A percentile compares a stretch with the other conserved stretches of the same genome.
These are phyloP conservation scores for Anabas testudineus DNA, from an alignment of 2,797 vertebrate species.

Conservation along the genomic window DNA sequence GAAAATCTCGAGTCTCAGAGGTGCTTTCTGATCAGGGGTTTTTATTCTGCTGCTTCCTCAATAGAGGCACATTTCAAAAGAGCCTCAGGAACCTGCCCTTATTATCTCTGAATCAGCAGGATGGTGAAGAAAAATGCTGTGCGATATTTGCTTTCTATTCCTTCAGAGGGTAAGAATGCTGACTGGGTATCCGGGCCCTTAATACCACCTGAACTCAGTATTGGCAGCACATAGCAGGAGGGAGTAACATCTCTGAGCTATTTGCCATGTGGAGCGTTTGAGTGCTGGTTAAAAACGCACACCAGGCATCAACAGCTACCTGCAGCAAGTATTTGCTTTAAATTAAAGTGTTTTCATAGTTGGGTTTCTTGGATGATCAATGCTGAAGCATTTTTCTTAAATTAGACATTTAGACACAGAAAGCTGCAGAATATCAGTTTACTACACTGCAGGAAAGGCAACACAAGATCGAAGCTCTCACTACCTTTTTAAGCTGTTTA, in stretches of 20 bases:
- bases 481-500: no score
- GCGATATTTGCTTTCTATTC: conserved; percentile 49
- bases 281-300: conserved; percentile 1
- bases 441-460: background rate
- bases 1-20: background rate
- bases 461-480: background rate
- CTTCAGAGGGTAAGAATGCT: conserved; percentile 35
- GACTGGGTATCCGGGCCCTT: conserved; percentile 31
- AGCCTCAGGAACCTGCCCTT: conserved; percentile 25
- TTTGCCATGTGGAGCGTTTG: conserved; percentile 34
- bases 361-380: background rate
- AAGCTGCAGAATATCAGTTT: background rate
- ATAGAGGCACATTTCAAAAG: background rate
- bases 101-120: conserved; percentile 59
- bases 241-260: conserved; percentile 23
- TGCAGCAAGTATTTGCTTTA: conserved; percentile 16
- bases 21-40: background rate
- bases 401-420: background rate
- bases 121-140: conserved; percentile 14
- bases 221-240: conserved; percentile 30
- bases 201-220: conserved; percentile 9
- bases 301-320: conserved; percentile 1
- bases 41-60: conserved; percentile 13
- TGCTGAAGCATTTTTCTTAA: background rate
- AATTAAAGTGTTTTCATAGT: background rate